These are phyloP conservation scores for Magallana ariakensis DNA, from an alignment of 1,140 invertebrate genomes.

Conservation along the genomic window DNA sequence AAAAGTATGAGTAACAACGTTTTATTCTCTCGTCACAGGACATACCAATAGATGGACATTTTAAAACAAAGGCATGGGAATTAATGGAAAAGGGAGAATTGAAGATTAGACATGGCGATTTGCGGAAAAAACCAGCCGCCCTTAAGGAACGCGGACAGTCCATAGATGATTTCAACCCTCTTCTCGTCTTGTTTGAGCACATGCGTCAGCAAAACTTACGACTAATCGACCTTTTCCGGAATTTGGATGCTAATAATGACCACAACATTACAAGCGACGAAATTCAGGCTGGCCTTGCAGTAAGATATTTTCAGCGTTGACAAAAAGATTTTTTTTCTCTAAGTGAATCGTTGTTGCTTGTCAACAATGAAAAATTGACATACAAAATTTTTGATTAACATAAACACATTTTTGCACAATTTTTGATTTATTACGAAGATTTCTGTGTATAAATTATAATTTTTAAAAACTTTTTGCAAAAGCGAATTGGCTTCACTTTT, in stretches of 20 bases:
- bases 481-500: too few species aligned
- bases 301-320: background rate
- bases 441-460: too few species aligned
- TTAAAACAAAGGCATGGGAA: slow-evolving; percentile 55
- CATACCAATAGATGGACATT: slow-evolving; percentile 63
- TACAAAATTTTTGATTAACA: too few species aligned
- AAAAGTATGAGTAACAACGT: too few species aligned
- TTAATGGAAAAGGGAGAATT: slow-evolving; percentile 53
- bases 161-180: slow-evolving; percentile 63
- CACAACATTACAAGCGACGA: slow-evolving; percentile 61
- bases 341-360: too few species aligned
- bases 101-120: slow-evolving; percentile 58
- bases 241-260: slow-evolving; percentile 61
- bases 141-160: slow-evolving; percentile 31
- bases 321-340: too few species aligned
- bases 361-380: too few species aligned
- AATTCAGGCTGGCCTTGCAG: slow-evolving; percentile 62
- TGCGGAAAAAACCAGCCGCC: slow-evolving; percentile 55
- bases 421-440: background rate
- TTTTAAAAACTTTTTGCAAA: too few species aligned
- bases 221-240: slow-evolving; percentile 64
- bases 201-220: slow-evolving; percentile 68
- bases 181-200: slow-evolving; percentile 66
- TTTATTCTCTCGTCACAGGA: slow-evolving; percentile 57
- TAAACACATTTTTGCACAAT: background rate